Evolutionary conservation across 2,113 vertebrate species (phyloP).

Genomic region (Parus major): DNA sequence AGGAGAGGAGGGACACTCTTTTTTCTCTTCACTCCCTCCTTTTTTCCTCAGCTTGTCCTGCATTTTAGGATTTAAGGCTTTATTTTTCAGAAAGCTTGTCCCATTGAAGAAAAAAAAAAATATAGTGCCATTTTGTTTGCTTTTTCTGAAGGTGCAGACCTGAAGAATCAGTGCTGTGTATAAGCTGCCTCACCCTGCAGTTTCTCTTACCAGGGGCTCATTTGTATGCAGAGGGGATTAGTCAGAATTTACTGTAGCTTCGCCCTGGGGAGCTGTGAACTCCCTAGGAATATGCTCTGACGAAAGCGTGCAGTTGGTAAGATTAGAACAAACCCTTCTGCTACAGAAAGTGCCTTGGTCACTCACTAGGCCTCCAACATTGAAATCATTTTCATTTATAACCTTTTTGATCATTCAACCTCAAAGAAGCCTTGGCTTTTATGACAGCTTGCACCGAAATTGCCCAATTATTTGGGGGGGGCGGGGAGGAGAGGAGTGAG

Average conservation of each 20-base stretch:
- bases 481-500: neutral
- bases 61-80: constrained; percentile 1
- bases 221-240: constrained; percentile 95
- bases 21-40: neutral
- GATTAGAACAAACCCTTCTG: constrained; percentile 85
- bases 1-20: neutral
- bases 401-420: constrained; percentile 86
- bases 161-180: constrained; percentile 63
- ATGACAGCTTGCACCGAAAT: constrained; percentile 80
- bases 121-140: constrained; percentile 64
- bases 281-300: constrained; percentile 83
- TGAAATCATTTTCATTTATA: constrained; percentile 84
- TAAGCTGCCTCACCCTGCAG: constrained; percentile 71
- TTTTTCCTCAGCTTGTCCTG: neutral
- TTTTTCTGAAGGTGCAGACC: constrained; percentile 69
- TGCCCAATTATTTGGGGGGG: constrained; percentile 78
- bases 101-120: neutral
- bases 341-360: constrained; percentile 77
- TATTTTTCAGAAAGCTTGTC: constrained; percentile 11
- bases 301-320: constrained; percentile 82
- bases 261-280: constrained; percentile 82
- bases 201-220: constrained; percentile 83
- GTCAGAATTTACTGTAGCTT: constrained; percentile 91
- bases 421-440: constrained; percentile 82
- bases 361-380: constrained; percentile 78